These are phyloP conservation scores for Sebastes vulpes DNA, from an alignment of 2,797 vertebrate genomes.

Conservation along the genomic window DNA sequence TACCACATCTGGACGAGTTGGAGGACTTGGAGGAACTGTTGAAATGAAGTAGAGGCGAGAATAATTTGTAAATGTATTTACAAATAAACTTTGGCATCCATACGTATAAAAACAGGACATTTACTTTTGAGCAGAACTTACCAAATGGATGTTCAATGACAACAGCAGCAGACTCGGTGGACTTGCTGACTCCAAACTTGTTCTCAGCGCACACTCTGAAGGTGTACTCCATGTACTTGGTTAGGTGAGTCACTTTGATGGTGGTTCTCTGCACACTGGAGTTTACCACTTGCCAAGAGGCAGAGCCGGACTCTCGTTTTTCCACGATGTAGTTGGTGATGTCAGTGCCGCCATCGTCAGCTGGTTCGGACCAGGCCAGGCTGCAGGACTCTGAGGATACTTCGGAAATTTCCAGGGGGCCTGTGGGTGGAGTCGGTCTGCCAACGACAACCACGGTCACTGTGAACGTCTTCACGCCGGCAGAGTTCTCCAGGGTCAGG, in stretches of 20 bases:
- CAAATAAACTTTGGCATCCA: background rate
- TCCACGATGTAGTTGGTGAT: constrained; percentile 99
- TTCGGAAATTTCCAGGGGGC: constrained; percentile 93
- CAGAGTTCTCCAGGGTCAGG: constrained; percentile 93
- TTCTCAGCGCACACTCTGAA: constrained; percentile 98
- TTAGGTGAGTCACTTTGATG: constrained; percentile 97
- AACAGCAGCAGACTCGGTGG: constrained; percentile 92
- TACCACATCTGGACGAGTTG: constrained; percentile 94
- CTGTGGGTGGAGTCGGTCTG: constrained; percentile 91
- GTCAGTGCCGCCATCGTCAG: constrained; percentile 94
- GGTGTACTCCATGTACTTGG: constrained; percentile 99
- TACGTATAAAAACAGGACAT: background rate
- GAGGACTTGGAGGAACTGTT: constrained; percentile 95
- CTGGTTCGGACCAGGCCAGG: constrained; percentile 92
- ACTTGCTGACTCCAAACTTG: constrained; percentile 98
- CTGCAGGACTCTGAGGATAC: constrained; percentile 94
- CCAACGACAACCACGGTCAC: constrained; percentile 94
- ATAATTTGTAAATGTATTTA: background rate
- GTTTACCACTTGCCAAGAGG: constrained; percentile 97
- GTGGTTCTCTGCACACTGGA: constrained; percentile 98
- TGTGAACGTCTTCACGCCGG: constrained; percentile 95
- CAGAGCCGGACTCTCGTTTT: constrained; percentile 96
- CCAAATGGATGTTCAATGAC: constrained; percentile 98
- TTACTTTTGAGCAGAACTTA: constrained; percentile 78
- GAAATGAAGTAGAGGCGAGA: background rate